Evolutionary conservation across 1,140 invertebrate species (phyloP).

Genomic region (Caerostris extrusa): DNA sequence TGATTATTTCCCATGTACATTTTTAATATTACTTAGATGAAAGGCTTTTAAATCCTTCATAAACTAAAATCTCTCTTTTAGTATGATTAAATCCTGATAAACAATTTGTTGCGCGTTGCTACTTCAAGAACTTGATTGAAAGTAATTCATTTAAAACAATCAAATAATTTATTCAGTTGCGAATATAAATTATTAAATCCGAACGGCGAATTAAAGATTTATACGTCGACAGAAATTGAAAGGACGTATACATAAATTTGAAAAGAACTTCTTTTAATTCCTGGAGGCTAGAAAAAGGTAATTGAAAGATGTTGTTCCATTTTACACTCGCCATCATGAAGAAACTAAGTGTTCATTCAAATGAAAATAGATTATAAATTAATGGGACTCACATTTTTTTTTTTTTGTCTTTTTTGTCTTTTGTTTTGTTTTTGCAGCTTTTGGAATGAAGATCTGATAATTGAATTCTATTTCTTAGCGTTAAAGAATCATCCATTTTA

Average conservation of each 20-base stretch:
- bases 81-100: constrained; percentile 42
- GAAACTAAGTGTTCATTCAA: constrained; percentile 41
- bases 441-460: constrained; percentile 26
- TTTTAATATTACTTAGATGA: neutral
- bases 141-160: constrained; percentile 57
- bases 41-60: neutral
- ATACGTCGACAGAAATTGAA: neutral
- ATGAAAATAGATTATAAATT: constrained; percentile 67
- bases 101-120: constrained; percentile 13
- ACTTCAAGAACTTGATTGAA: constrained; percentile 8
- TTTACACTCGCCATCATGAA: constrained; percentile 8
- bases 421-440: neutral
- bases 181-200: constrained; percentile 23
- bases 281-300: constrained; percentile 48
- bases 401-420: no score
- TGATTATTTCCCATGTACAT: neutral
- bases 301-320: constrained; percentile 55
- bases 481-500: constrained; percentile 26
- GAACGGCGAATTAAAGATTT: constrained; percentile 45
- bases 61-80: neutral
- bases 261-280: constrained; percentile 4
- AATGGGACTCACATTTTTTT: constrained; percentile 6
- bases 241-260: neutral
- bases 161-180: constrained; percentile 54
- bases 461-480: constrained; percentile 48